Conservation (phyloP, 2,888 invertebrate species). For the Atethmia centrago region DNA sequence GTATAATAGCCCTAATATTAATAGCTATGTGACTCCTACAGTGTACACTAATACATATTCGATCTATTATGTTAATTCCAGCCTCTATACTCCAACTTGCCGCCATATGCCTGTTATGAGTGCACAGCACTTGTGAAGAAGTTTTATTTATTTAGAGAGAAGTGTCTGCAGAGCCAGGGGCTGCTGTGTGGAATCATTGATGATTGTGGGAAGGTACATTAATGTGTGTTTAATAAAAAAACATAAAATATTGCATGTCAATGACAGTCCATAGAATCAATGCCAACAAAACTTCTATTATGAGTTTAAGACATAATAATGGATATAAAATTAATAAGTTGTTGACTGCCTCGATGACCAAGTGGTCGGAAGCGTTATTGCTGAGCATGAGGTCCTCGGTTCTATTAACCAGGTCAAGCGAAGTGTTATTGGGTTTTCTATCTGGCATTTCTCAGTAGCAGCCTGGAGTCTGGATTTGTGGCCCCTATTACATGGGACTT, state of each 20-base stretch:
- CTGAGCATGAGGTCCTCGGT: no score
- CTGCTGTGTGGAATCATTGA: slow-evolving; percentile 76
- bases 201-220: slow-evolving; percentile 75
- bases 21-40: background rate
- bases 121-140: slow-evolving; percentile 81
- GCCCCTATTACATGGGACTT: no score
- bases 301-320: background rate
- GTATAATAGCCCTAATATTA: background rate
- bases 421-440: no score
- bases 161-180: slow-evolving; percentile 77
- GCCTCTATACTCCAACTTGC: slow-evolving; percentile 71
- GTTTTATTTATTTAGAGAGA: slow-evolving; percentile 79
- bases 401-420: no score
- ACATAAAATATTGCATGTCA: background rate
- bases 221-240: background rate
- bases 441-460: no score
- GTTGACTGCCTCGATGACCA: no score
- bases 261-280: background rate
- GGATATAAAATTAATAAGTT: no score
- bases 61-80: slow-evolving; percentile 47
- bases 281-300: no score
- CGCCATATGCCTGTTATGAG: slow-evolving; percentile 79
- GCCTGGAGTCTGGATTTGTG: no score
- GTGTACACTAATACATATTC: background rate
- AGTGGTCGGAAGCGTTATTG: no score